phyloP scores from a whole-genome alignment of 2,888 invertebrate species.

The Papilio gigon region DNA sequence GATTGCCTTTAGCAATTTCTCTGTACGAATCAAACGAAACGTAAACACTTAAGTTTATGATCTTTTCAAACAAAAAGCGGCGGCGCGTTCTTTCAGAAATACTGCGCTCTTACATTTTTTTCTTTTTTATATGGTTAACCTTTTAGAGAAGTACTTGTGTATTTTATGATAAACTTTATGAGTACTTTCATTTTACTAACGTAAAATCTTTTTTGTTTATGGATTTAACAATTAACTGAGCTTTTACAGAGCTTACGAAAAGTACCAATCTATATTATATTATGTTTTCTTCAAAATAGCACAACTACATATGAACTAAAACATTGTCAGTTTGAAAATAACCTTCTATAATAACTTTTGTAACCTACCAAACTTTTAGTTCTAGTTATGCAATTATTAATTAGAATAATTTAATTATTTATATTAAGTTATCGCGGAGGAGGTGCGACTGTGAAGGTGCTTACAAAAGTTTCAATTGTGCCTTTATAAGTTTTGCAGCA shows the following conservation, averaged over 20 bases:
- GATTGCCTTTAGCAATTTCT: slow-evolving; percentile 29
- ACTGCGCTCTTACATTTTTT: slow-evolving; percentile 12
- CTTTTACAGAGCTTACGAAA: background rate
- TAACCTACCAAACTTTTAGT: too few species aligned
- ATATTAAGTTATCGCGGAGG: too few species aligned
- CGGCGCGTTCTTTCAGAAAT: slow-evolving; percentile 16
- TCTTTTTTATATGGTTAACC: slow-evolving; percentile 13
- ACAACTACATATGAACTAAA: too few species aligned
- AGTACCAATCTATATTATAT: too few species aligned
- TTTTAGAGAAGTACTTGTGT: slow-evolving; percentile 20
- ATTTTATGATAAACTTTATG: slow-evolving; percentile 19
- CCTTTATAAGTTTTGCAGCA: slow-evolving; percentile 3
- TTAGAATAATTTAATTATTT: too few species aligned
- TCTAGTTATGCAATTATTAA: too few species aligned
- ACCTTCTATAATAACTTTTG: too few species aligned
- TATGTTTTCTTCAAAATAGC: too few species aligned
- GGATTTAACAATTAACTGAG: background rate
- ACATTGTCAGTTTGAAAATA: too few species aligned
- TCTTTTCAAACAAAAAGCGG: slow-evolving; percentile 28
- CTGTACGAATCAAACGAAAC: slow-evolving; percentile 28
- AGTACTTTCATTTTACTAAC: slow-evolving; percentile 12
- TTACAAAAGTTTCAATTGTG: slow-evolving; percentile 22
- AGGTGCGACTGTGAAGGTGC: background rate
- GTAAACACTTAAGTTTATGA: slow-evolving; percentile 28
- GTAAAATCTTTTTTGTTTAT: slow-evolving; percentile 12